Evolutionary conservation across 1,140 invertebrate species (phyloP).

Genomic region (Thaumetopoea pityocampa): DNA sequence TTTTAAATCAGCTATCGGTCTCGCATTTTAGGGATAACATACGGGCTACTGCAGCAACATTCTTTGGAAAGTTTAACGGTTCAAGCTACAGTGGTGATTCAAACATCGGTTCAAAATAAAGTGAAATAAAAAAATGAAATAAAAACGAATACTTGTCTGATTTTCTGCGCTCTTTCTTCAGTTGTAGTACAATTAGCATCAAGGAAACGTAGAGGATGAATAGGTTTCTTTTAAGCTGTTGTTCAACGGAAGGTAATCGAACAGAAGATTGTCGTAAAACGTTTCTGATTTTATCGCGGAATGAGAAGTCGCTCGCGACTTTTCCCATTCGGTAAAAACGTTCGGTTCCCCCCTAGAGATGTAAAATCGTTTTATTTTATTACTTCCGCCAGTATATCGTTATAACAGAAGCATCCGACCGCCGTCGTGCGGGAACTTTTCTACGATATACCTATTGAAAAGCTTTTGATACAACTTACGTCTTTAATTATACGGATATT

Average conservation of each 20-base stretch:
- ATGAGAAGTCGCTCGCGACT: conserved; percentile 72
- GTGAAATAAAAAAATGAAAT: too few relatives aligned
- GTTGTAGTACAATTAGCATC: conserved; percentile 5
- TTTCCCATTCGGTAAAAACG: conserved; percentile 73
- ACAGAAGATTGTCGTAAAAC: conserved; percentile 73
- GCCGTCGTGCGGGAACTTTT: conserved; percentile 40
- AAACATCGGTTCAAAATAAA: too few relatives aligned
- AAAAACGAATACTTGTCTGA: too few relatives aligned
- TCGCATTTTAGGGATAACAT: background rate
- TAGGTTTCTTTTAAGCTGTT: conserved; percentile 58
- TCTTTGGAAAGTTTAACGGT: background rate
- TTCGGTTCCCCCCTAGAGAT: conserved; percentile 70
- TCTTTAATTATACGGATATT: too few relatives aligned
- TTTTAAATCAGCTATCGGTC: conserved; percentile 10
- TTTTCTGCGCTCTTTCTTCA: too few relatives aligned
- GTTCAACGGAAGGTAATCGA: conserved; percentile 71
- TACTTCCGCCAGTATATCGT: conserved; percentile 70
- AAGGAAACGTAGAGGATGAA: conserved; percentile 4
- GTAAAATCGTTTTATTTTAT: conserved; percentile 76
- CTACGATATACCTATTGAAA: conserved; percentile 11
- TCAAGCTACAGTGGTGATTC: background rate
- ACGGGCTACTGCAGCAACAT: background rate
- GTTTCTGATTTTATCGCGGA: conserved; percentile 72
- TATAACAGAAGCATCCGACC: conserved; percentile 54
- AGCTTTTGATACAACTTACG: background rate